These are phyloP conservation scores for Tichodroma muraria DNA, from an alignment of 2,113 vertebrate genomes.

Conservation along the genomic window DNA sequence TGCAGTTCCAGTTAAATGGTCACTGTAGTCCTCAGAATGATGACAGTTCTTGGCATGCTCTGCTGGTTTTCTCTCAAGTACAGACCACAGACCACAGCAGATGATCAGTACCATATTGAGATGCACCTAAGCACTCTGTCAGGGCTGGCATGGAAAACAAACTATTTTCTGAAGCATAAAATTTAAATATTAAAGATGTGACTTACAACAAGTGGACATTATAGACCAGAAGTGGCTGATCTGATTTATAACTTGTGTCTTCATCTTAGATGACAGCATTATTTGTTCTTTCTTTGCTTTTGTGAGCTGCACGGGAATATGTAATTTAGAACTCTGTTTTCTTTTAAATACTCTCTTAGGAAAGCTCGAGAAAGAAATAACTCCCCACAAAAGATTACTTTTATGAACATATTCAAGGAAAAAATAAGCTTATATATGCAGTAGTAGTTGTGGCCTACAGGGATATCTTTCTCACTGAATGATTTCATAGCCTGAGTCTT, in stretches of 20 bases:
- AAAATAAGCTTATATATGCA: slow-evolving; percentile 44
- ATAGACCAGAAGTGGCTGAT: background rate
- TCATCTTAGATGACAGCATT: background rate
- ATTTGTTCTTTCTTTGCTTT: background rate
- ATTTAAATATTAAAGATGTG: background rate
- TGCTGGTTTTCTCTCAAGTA: background rate
- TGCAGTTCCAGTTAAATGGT: background rate
- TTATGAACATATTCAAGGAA: slow-evolving; percentile 52
- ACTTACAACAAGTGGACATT: background rate
- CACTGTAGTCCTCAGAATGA: background rate
- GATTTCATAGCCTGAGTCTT: slow-evolving; percentile 48
- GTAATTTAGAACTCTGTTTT: slow-evolving; percentile 18
- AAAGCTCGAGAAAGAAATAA: slow-evolving; percentile 25
- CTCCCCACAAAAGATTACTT: slow-evolving; percentile 21
- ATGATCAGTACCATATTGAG: background rate
- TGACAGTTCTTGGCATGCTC: background rate
- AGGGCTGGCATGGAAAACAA: background rate
- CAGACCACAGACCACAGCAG: background rate
- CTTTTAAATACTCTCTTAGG: slow-evolving; percentile 27
- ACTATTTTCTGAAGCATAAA: background rate
- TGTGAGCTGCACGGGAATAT: background rate
- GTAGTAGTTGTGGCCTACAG: slow-evolving; percentile 19
- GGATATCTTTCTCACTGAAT: slow-evolving; percentile 38
- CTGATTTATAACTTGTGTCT: background rate
- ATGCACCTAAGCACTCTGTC: background rate